These are phyloP conservation scores for Caenorhabditis becei DNA, from an alignment of 2,888 invertebrate species.

Conservation along the genomic window DNA sequence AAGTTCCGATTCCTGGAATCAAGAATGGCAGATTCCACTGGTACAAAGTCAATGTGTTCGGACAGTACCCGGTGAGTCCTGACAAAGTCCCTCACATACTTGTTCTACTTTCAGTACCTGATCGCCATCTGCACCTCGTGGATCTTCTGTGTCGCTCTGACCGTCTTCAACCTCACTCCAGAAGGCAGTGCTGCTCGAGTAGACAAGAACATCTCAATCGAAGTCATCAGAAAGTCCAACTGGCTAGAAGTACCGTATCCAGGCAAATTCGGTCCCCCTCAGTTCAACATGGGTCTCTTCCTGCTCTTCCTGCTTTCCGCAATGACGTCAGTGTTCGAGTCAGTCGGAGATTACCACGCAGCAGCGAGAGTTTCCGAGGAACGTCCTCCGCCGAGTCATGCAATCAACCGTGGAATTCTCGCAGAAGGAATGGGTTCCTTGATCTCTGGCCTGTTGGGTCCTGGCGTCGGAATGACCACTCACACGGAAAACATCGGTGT, in stretches of 20 bases:
- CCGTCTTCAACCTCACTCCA: slow-evolving; percentile 73
- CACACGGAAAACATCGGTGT: slow-evolving; percentile 94
- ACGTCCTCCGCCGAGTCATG: slow-evolving; percentile 90
- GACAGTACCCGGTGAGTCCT: slow-evolving; percentile 79
- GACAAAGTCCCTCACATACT: too few relatives aligned
- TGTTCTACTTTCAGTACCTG: slow-evolving; percentile 70
- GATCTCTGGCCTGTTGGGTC: slow-evolving; percentile 90
- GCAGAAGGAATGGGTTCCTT: slow-evolving; percentile 88
- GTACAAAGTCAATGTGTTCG: slow-evolving; percentile 75
- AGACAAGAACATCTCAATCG: slow-evolving; percentile 75
- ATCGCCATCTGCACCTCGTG: slow-evolving; percentile 80
- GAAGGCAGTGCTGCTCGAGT: slow-evolving; percentile 76
- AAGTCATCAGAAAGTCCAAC: slow-evolving; percentile 72
- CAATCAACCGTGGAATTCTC: slow-evolving; percentile 91
- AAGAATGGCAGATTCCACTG: slow-evolving; percentile 74
- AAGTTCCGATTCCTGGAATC: slow-evolving; percentile 76
- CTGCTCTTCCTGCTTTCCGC: slow-evolving; percentile 78
- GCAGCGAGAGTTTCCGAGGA: slow-evolving; percentile 87
- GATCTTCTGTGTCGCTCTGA: slow-evolving; percentile 78
- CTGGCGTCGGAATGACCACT: slow-evolving; percentile 91
- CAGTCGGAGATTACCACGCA: slow-evolving; percentile 88
- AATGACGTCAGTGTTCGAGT: slow-evolving; percentile 80
- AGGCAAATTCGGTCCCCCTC: slow-evolving; percentile 78
- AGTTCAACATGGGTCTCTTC: slow-evolving; percentile 76
- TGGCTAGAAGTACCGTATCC: slow-evolving; percentile 79